A percentile compares a stretch with the other conserved stretches of the same genome.
Evolutionary conservation across 2,888 invertebrate species (phyloP).

Genomic region (Xanthia togata): DNA sequence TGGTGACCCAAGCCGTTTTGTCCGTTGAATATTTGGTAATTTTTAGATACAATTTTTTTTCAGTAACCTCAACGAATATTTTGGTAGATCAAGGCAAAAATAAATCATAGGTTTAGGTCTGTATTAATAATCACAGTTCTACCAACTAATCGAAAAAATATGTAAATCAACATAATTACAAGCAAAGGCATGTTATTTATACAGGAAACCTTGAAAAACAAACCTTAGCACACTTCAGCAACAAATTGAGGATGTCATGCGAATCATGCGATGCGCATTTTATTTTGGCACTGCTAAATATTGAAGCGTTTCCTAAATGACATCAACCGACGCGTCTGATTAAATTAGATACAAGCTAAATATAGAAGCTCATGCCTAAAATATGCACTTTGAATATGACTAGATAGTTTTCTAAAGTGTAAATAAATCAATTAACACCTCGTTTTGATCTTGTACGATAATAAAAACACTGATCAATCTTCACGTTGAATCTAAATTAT

Average conservation of each 20-base stretch:
- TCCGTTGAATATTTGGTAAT: no score
- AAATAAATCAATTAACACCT: slow-evolving; percentile 29
- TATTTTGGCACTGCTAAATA: slow-evolving; percentile 51
- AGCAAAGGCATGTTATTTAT: slow-evolving; percentile 13
- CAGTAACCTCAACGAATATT: neutral
- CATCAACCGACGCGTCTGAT: slow-evolving; percentile 42
- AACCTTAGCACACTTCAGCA: slow-evolving; percentile 30
- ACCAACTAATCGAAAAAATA: slow-evolving; percentile 25
- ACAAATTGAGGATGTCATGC: slow-evolving; percentile 45
- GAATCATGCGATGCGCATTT: slow-evolving; percentile 43
- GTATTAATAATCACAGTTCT: neutral
- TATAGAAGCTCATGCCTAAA: slow-evolving; percentile 36
- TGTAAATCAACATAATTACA: slow-evolving; percentile 11
- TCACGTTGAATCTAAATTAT: neutral
- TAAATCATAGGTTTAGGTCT: neutral
- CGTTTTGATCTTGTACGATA: neutral
- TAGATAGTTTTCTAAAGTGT: slow-evolving; percentile 2
- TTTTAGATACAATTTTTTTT: no score
- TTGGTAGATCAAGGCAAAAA: slow-evolving; percentile 1
- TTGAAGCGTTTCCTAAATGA: slow-evolving; percentile 42
- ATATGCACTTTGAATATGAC: slow-evolving; percentile 22
- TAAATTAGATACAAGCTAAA: slow-evolving; percentile 35
- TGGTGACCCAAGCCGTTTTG: no score
- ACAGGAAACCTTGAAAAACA: slow-evolving; percentile 43
- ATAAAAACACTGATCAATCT: slow-evolving; percentile 30